These are phyloP conservation scores for Abrostola triplasia DNA, from an alignment of 2,888 invertebrate species.

Conservation along the genomic window DNA sequence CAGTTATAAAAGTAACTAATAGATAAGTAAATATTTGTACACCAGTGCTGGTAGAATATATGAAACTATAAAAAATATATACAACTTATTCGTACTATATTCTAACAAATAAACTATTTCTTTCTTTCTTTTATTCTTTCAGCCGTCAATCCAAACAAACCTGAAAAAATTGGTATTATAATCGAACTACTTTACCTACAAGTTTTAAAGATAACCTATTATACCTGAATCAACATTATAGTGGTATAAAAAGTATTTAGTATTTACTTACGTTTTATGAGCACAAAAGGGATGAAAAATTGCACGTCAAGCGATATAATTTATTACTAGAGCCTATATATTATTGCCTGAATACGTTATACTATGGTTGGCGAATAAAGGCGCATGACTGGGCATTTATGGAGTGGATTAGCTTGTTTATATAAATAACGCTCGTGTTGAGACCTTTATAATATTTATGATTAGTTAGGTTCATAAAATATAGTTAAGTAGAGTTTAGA, in stretches of 20 bases:
- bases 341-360: conserved; percentile 37
- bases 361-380: conserved; percentile 30
- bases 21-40: too few relatives aligned
- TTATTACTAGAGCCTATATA: conserved; percentile 44
- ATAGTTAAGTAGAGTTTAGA: background rate
- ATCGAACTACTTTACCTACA: too few relatives aligned
- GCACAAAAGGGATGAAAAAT: conserved; percentile 48
- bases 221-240: background rate
- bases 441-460: background rate
- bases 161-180: too few relatives aligned
- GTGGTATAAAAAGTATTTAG: conserved; percentile 22
- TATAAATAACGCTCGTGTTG: background rate
- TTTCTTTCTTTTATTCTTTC: too few relatives aligned
- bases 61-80: too few relatives aligned
- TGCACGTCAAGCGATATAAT: conserved; percentile 40
- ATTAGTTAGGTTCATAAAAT: too few relatives aligned
- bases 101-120: too few relatives aligned
- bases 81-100: too few relatives aligned
- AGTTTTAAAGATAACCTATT: too few relatives aligned
- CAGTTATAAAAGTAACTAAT: too few relatives aligned
- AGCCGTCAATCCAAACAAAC: too few relatives aligned
- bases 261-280: conserved; percentile 1
- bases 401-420: conserved; percentile 10
- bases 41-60: too few relatives aligned
- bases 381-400: conserved; percentile 30